Conservation (phyloP, 2,888 invertebrate species). For the Pristionchus japonicus region DNA sequence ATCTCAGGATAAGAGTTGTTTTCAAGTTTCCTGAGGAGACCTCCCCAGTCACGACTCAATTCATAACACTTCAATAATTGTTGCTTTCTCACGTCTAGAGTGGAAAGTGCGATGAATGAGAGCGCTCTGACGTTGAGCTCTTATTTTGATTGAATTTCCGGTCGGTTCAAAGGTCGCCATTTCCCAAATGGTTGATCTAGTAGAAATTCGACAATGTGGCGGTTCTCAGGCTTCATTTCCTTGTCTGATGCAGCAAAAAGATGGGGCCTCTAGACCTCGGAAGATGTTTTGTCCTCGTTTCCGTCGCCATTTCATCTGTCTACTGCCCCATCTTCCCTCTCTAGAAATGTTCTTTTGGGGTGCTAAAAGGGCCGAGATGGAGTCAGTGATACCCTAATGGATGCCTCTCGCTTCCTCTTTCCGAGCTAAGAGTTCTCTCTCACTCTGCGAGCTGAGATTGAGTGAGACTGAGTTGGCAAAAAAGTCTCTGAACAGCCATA, state of each 20-base stretch:
- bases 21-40: background rate
- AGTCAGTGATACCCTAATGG: slow-evolving; percentile 38
- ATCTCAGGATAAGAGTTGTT: background rate
- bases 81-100: background rate
- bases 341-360: slow-evolving; percentile 11
- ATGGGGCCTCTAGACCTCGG: background rate
- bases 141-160: background rate
- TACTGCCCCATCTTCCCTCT: background rate
- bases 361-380: slow-evolving; percentile 3
- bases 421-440: background rate
- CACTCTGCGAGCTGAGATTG: slow-evolving; percentile 11
- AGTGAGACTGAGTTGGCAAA: slow-evolving; percentile 1
- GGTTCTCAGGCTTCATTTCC: background rate
- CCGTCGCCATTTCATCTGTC: background rate
- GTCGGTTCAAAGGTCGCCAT: background rate
- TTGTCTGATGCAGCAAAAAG: background rate
- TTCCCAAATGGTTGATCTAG: background rate
- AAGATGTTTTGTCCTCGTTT: background rate
- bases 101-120: background rate
- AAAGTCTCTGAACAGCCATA: background rate
- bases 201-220: background rate
- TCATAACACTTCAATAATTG: slow-evolving; percentile 25
- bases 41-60: background rate
- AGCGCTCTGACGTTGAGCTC: too few species aligned
- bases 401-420: background rate